Conservation (phyloP, 2,888 invertebrate species). For the Ecliptopera silaceata region DNA sequence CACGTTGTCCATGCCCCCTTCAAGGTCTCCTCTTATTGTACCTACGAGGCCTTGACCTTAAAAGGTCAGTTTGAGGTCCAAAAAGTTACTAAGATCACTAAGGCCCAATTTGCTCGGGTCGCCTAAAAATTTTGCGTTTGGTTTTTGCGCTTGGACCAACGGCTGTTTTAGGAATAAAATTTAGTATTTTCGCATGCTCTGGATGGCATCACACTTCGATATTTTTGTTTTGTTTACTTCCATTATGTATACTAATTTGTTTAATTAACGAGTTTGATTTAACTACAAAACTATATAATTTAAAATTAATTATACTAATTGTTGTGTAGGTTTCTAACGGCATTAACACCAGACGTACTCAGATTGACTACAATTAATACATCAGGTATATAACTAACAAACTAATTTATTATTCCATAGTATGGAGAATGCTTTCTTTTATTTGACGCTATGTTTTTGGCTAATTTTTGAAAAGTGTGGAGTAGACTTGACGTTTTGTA, state of each 20-base stretch:
- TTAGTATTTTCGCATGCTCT: conserved; percentile 45
- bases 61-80: conserved; percentile 59
- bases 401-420: conserved; percentile 51
- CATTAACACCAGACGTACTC: conserved; percentile 81
- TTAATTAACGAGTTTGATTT: conserved; percentile 15
- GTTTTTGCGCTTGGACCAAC: conserved; percentile 76
- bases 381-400: conserved; percentile 73
- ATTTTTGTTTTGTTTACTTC: conserved; percentile 10
- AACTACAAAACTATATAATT: conserved; percentile 9
- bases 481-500: conserved; percentile 39
- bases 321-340: conserved; percentile 81
- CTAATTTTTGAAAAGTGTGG: conserved; percentile 43
- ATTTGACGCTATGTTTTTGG: conserved; percentile 54
- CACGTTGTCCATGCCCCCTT: conserved; percentile 79
- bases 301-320: conserved; percentile 40
- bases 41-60: conserved; percentile 57
- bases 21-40: conserved; percentile 72
- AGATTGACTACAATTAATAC: conserved; percentile 81
- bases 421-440: conserved; percentile 78
- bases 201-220: conserved; percentile 24
- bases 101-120: conserved; percentile 44
- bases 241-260: conserved; percentile 8
- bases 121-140: conserved; percentile 38
- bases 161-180: conserved; percentile 51
- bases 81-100: conserved; percentile 47